A percentile compares a stretch with the other conserved stretches of the same genome.
Conservation (phyloP, 2,888 invertebrate genomes). For the Sinodicranocentrus sp. region DNA sequence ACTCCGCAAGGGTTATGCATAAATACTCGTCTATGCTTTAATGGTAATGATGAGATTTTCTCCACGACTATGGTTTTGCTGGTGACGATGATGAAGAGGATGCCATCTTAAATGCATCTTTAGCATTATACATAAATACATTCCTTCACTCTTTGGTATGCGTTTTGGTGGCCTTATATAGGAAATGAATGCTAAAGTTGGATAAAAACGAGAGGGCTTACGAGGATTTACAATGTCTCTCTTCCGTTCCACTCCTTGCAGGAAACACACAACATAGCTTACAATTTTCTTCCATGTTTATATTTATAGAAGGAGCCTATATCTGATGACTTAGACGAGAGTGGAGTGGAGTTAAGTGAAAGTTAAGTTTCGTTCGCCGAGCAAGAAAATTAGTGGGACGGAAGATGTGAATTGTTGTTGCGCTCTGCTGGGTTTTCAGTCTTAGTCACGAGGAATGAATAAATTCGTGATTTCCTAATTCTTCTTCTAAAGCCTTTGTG, state of each 20-base stretch:
- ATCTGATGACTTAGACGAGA: not conserved
- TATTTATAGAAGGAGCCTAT: too few relatives aligned
- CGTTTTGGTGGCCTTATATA: not conserved
- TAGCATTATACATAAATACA: not conserved
- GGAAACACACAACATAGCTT: too few relatives aligned
- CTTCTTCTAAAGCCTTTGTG: constrained; percentile 25
- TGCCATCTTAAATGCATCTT: constrained; percentile 27
- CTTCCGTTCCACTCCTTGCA: not conserved
- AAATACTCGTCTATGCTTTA: not conserved
- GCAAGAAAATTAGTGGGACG: constrained; percentile 42
- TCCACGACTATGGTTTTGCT: constrained; percentile 18
- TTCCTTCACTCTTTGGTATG: not conserved
- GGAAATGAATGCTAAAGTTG: not conserved
- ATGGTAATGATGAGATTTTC: constrained; percentile 53
- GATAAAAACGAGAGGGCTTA: not conserved
- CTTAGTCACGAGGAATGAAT: constrained; percentile 45
- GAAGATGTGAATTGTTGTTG: constrained; percentile 47
- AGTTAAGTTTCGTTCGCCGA: constrained; percentile 47
- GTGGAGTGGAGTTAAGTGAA: constrained; percentile 11
- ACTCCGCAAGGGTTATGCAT: too few relatives aligned
- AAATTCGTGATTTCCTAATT: constrained; percentile 52
- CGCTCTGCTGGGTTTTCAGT: constrained; percentile 22
- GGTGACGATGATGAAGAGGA: constrained; percentile 47
- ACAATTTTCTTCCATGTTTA: too few relatives aligned
- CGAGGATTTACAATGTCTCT: constrained; percentile 20